Evolutionary conservation across 2,113 vertebrate genomes (phyloP).

Genomic region (Amblyornis subalaris): DNA sequence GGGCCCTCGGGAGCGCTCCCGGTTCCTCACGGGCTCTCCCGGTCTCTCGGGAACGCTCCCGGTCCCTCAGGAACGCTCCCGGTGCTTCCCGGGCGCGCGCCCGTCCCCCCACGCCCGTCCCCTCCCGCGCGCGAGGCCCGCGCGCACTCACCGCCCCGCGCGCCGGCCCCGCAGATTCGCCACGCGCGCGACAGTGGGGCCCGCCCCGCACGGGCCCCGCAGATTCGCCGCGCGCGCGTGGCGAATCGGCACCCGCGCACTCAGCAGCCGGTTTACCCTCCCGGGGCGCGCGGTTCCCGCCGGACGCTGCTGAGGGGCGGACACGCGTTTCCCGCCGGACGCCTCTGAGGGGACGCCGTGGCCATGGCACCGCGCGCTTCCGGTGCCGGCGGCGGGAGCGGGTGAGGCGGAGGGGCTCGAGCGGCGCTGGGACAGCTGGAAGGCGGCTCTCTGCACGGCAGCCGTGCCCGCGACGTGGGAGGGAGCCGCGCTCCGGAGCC

Average conservation of each 20-base stretch:
- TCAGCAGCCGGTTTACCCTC: neutral
- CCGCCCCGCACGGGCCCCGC: neutral
- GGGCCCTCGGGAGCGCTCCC: no score
- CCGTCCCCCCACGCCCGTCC: no score
- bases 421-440: neutral
- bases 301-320: neutral
- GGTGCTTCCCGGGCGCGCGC: neutral
- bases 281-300: neutral
- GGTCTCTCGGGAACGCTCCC: no score
- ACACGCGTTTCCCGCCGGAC: neutral
- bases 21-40: neutral
- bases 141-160: neutral
- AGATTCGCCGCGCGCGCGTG: neutral
- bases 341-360: neutral
- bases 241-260: neutral
- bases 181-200: neutral
- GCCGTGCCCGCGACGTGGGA: neutral
- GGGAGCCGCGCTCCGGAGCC: rapidly evolving
- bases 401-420: no score
- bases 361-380: neutral
- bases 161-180: neutral
- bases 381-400: neutral
- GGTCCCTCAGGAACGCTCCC: neutral
- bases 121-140: neutral
- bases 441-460: no score